phyloP scores from a whole-genome alignment of 2,113 vertebrate species.

The Camarhynchus parvulus region DNA sequence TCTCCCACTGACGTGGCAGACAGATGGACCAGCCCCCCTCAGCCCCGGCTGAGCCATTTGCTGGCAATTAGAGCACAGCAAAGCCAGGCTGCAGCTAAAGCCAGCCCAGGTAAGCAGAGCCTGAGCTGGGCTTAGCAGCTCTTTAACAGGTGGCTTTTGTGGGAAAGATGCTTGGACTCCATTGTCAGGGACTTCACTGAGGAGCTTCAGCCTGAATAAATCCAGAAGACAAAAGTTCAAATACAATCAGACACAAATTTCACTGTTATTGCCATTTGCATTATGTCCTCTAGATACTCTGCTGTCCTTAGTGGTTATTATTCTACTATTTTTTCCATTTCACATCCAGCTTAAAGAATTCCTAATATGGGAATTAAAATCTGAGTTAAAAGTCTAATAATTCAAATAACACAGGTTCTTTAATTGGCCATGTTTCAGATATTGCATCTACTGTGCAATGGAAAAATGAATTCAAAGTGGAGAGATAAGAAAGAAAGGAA shows the following conservation, averaged over 20 bases:
- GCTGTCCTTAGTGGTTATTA: neutral
- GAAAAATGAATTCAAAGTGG: neutral
- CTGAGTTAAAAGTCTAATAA: neutral
- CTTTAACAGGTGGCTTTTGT: constrained; percentile 5
- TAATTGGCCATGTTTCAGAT: neutral
- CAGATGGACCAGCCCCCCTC: constrained; percentile 65
- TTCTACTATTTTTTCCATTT: neutral
- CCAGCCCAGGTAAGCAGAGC: constrained; percentile 60
- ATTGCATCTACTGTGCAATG: neutral
- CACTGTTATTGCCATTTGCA: neutral
- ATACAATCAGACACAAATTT: neutral
- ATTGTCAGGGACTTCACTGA: neutral
- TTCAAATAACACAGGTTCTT: neutral
- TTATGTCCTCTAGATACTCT: neutral
- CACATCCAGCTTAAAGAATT: neutral
- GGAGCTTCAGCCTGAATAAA: neutral
- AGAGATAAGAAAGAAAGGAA: neutral
- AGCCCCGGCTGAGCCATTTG: constrained; percentile 68
- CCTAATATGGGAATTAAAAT: neutral
- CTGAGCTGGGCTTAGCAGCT: neutral
- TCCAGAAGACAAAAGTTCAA: neutral
- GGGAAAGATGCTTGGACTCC: neutral
- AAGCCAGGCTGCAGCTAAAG: constrained; percentile 34
- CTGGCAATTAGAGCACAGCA: constrained; percentile 74
- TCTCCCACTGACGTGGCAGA: constrained; percentile 71